Base-by-base conservation (phyloP, 2,113 vertebrate species). In the Machaerirhynchus nigripectus region DNA sequence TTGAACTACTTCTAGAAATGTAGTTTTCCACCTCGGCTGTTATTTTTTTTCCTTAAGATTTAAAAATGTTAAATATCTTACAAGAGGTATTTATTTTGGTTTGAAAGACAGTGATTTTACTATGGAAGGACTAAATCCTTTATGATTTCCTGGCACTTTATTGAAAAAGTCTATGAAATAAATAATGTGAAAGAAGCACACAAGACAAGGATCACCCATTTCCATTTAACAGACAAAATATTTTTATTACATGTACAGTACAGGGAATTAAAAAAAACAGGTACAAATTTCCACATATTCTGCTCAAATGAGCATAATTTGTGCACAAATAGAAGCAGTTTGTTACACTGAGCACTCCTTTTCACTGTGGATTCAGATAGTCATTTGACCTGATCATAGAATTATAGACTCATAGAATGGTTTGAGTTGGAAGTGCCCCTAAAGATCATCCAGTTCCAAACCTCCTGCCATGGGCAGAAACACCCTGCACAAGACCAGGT, bases 251-350 rank as follows among this genome's bases (percentile, higher is more conserved):
- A 23, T 9, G 5, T 74, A 24, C 6, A 17, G 2, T 33, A 33
- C 2, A 50, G 2, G 12, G 16, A 17, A 8, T 42, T 8, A 47
- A 77, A 47, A 77, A 47, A 7, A 0, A 0, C 1, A 35, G 5
- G 13, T 33, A 52, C 2, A 60, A 70, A 76, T 44, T 74, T 84
- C 40, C 44, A 15, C 7, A 12, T n/a, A 59, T 17, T 56, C 26
- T 35, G 3, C 4, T 46, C 31, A 64, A 60, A 71, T 44, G 60
- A 76, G 4, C 11, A 61, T 47, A 7, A 65, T 13, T 10, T 68
- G 6, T 37, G n/a, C 39, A 64, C 11, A 61, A 40, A 65, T 0
- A 73, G 15, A 89, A 82, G 22, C 35, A 78, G 15, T 50, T 5
- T 8, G 15, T 49, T 70, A 69, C 7, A 46, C 15, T 11, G 12